Evolutionary conservation across 1,140 invertebrate species (phyloP).

Genomic region (Brachionus manjavacas): DNA sequence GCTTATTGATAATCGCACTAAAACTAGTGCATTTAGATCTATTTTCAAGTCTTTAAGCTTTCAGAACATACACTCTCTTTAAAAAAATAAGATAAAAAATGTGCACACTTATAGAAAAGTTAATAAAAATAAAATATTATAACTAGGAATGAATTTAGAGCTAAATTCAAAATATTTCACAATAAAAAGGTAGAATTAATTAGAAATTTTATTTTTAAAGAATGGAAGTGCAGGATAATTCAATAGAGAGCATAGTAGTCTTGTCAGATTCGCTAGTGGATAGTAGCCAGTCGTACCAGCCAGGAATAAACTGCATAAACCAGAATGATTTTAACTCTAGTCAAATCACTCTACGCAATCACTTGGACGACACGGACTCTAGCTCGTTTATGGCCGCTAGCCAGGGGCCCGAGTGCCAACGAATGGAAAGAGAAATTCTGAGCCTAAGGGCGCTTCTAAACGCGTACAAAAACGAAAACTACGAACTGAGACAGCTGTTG

Average conservation of each 20-base stretch:
- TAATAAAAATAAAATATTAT: background rate
- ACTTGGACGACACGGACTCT: background rate
- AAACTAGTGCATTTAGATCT: background rate
- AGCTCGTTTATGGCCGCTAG: background rate
- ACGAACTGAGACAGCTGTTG: background rate
- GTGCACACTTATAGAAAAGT: background rate
- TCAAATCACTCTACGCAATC: background rate
- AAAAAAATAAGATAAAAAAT: background rate
- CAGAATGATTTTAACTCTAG: background rate
- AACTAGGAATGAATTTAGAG: background rate
- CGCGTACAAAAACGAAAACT: background rate
- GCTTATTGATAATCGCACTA: background rate
- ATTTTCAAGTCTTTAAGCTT: background rate
- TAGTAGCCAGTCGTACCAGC: background rate
- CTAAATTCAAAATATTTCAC: background rate
- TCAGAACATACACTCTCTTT: background rate
- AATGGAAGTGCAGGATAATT: background rate
- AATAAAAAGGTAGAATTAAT: conserved; percentile 10
- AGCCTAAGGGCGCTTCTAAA: background rate
- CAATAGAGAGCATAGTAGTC: conserved; percentile 12
- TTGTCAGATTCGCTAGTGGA: background rate
- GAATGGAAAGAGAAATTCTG: background rate
- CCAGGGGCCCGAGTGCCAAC: background rate
- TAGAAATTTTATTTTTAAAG: background rate
- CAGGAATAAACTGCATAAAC: background rate